phyloP scores from a whole-genome alignment of 2,797 vertebrate species.

The Hemibagrus guttatus region DNA sequence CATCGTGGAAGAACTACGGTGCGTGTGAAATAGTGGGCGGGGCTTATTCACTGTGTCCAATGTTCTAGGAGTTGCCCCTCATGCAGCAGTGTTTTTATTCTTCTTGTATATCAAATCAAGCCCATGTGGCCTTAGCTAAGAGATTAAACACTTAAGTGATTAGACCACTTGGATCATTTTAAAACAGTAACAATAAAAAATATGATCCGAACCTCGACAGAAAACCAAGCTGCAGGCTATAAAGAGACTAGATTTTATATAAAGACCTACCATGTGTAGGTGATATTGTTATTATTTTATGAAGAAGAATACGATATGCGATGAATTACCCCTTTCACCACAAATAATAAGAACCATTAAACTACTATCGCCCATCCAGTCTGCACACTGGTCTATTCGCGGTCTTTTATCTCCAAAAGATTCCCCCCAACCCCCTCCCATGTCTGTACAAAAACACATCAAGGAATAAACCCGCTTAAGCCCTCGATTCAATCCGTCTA shows the following conservation, averaged over 20 bases:
- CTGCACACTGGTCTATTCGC: background rate
- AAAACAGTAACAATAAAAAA: background rate
- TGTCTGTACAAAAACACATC: background rate
- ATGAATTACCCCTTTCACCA: background rate
- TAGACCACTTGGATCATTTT: background rate
- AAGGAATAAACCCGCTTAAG: background rate
- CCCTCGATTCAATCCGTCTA: background rate
- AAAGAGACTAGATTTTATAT: background rate
- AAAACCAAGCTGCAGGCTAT: background rate
- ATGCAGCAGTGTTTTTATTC: background rate
- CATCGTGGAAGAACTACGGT: too few relatives aligned
- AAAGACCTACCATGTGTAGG: background rate
- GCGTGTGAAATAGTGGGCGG: background rate
- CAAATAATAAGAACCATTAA: background rate
- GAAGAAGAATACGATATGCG: background rate
- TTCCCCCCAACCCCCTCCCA: background rate
- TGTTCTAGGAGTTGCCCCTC: background rate
- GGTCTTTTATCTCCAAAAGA: background rate
- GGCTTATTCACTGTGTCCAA: background rate
- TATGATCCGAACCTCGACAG: background rate
- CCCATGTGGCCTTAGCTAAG: background rate
- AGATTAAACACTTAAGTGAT: background rate
- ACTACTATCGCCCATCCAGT: background rate
- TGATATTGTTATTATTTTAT: background rate
- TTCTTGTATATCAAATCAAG: background rate